A percentile compares a stretch with the other conserved stretches of the same genome.
Evolutionary conservation across 2,113 vertebrate species (phyloP).

Genomic region (Muntiacus muntjak): DNA sequence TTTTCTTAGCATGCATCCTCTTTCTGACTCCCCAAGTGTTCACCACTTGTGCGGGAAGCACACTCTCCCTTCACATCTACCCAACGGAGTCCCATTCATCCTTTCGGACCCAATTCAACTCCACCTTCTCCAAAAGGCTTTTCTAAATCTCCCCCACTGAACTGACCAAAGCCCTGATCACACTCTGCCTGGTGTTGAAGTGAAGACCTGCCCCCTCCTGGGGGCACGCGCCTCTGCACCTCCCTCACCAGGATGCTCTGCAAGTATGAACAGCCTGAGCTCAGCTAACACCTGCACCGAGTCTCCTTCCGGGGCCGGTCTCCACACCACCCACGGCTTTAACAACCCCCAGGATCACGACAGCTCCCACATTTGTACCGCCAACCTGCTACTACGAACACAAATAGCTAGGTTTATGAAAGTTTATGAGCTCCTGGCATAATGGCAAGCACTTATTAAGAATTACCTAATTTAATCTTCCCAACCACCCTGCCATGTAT

Average conservation of each 20-base stretch:
- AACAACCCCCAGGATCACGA: not conserved
- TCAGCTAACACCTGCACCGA: not conserved
- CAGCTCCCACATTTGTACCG: not conserved
- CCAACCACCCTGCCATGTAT: not conserved
- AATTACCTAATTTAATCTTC: not conserved
- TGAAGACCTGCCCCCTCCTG: not conserved
- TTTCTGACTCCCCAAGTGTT: not conserved
- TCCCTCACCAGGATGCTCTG: accelerated
- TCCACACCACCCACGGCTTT: not conserved
- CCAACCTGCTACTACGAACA: not conserved
- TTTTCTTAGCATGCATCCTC: not conserved
- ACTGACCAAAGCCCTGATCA: not conserved
- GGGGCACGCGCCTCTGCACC: not conserved
- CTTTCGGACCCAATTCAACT: not conserved
- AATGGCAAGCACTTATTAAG: not conserved
- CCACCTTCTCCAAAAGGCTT: not conserved
- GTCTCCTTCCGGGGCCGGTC: not conserved
- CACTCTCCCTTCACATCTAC: not conserved
- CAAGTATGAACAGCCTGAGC: not conserved
- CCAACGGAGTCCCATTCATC: not conserved
- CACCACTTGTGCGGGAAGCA: accelerated
- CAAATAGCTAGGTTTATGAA: not conserved
- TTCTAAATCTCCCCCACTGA: not conserved
- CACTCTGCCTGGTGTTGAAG: not conserved
- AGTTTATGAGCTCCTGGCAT: not conserved